Evolutionary conservation across 2,888 invertebrate genomes (phyloP).

Genomic region (Leucoptera coffeella): DNA sequence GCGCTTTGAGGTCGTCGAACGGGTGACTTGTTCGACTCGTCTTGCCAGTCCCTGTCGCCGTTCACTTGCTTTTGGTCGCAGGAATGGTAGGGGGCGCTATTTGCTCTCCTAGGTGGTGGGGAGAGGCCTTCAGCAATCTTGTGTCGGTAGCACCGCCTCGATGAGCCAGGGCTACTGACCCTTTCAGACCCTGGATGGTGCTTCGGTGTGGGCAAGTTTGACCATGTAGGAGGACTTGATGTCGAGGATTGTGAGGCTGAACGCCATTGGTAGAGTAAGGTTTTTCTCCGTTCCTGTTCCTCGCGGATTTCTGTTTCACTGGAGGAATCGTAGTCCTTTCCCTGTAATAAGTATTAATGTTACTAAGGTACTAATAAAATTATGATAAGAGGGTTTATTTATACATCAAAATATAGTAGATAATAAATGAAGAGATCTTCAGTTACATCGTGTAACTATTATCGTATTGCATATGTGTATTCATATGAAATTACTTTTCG

Average conservation of each 20-base stretch:
- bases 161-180: conserved; percentile 28
- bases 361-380: too few species aligned
- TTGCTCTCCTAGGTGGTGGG: conserved; percentile 29
- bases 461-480: too few species aligned
- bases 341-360: conserved; percentile 45
- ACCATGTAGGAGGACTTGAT: conserved; percentile 32
- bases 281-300: conserved; percentile 61
- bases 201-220: conserved; percentile 21
- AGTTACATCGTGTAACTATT: too few species aligned
- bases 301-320: conserved; percentile 68
- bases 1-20: conserved; percentile 40
- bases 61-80: conserved; percentile 24
- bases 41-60: conserved; percentile 25
- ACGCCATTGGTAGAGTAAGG: conserved; percentile 71
- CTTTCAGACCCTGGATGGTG: conserved; percentile 27
- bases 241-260: conserved; percentile 57
- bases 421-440: too few species aligned
- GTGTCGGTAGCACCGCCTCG: conserved; percentile 25
- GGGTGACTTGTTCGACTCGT: conserved; percentile 34
- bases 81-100: conserved; percentile 28
- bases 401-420: too few species aligned
- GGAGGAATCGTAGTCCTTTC: conserved; percentile 74
- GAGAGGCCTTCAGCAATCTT: conserved; percentile 34
- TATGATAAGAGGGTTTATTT: too few species aligned
- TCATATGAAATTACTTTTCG: too few species aligned